Base-by-base conservation (phyloP, 1,140 invertebrate genomes). In the Musca domestica region DNA sequence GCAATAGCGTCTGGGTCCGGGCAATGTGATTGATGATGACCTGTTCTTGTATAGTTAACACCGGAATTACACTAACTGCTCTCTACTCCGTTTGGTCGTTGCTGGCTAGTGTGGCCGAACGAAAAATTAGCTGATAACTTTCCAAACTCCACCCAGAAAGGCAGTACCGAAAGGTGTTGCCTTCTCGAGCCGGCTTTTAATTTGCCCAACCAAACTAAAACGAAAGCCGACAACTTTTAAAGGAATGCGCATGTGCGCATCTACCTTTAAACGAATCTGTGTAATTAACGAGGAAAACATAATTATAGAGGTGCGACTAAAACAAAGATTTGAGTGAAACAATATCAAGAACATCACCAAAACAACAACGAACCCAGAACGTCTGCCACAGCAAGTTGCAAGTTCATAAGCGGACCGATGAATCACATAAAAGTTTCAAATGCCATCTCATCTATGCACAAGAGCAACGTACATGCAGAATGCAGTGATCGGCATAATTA, bases 81-180 rank as follows among this genome's bases (percentile, higher is more conserved):
- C 9, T 51, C 1, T 51, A 20, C n/a, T 51, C 20, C 20, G 17
- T 51, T 10, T 5, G 19, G 48, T 51, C 17, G 47, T n/a, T 30
- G 25, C 17, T 19, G 27, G 20, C 20, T 61, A 5, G 6, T 23
- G 17, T 15, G n/a, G 23, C 4, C 15, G 27, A 64, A 47, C 61
- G 7, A 25, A 49, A 64, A 64, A 48, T 64, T 64, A 25, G 25
- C 63, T 64, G 63, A 48, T 64, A 64, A 64, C 63, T 64, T 64
- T 64, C 63, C 6, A 64, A 49, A 64, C 63, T 64, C 63, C 63
- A 64, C 63, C 63, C 63, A 17, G 46, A 64, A 64, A 64, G 56
- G 56, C 6, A 41, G 56, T 34, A 19, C 56, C 27, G 25, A 17
- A 61, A 61, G 56, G 63, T 47, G 63, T 64, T 47, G 63, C 63